Evolutionary conservation across 1,140 invertebrate genomes (phyloP).

Genomic region (Bradynema listronoti): DNA sequence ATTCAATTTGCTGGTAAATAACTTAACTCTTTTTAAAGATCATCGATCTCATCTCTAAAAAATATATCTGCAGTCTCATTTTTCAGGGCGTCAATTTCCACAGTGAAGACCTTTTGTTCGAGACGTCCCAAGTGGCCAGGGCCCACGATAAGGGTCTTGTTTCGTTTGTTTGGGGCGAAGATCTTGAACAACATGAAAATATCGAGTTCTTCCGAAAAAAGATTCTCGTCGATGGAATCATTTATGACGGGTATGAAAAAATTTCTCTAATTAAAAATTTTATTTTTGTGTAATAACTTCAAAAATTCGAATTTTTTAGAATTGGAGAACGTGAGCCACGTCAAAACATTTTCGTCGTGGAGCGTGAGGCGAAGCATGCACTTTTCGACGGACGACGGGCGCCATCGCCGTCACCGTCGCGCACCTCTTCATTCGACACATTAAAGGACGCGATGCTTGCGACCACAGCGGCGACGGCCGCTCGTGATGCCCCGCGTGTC

Average conservation of each 20-base stretch:
- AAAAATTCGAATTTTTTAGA: slow-evolving; percentile 15
- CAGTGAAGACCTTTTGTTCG: slow-evolving; percentile 39
- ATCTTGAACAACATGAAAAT: slow-evolving; percentile 40
- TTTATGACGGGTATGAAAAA: slow-evolving; percentile 43
- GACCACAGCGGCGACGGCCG: too few species aligned
- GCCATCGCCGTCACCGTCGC: slow-evolving; percentile 1
- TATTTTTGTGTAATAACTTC: not conserved
- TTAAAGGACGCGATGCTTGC: not conserved
- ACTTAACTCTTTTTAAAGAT: slow-evolving; percentile 7
- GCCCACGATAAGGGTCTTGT: slow-evolving; percentile 47
- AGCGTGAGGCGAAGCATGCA: slow-evolving; percentile 21
- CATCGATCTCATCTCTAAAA: not conserved
- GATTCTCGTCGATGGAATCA: slow-evolving; percentile 52
- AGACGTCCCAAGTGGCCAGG: slow-evolving; percentile 34
- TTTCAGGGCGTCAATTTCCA: slow-evolving; percentile 52
- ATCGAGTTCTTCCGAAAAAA: slow-evolving; percentile 51
- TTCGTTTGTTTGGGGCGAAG: slow-evolving; percentile 54
- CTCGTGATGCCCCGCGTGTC: too few species aligned
- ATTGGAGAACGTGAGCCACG: slow-evolving; percentile 32
- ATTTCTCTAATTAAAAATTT: not conserved
- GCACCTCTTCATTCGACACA: slow-evolving; percentile 16
- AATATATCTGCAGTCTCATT: slow-evolving; percentile 16
- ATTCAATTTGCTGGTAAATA: slow-evolving; percentile 21
- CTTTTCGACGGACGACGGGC: not conserved
- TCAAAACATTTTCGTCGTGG: slow-evolving; percentile 31